Base-by-base conservation (phyloP, 2,888 invertebrate genomes). In the Baccha elongata region DNA sequence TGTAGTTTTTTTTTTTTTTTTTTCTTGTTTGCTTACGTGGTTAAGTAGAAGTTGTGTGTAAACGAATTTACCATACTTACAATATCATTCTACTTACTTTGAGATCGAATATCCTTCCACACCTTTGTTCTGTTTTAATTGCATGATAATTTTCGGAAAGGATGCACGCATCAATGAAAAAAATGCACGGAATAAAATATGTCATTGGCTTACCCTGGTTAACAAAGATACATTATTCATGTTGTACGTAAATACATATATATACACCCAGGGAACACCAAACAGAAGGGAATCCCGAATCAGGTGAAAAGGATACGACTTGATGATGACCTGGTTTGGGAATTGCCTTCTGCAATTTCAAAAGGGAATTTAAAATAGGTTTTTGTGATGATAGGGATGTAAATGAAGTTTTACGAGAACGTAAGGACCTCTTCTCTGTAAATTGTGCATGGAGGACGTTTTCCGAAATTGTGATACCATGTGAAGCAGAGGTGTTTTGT, bases 151-250 rank as follows among this genome's bases (percentile, higher is more conserved):
- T 83, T 76, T 21, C n/a, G 13, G 42, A 15, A 50, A 37, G 29
- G 60, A 50, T 68, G 68, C 44, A 83, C 72, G 68, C 83, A 76
- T 78, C 68, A 76, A 73, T 69, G 75, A 52, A 35, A 52, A 35
- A 48, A 76, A 62, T 53, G 26, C 55, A 72, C 52, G 29, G 64
- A 75, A 76, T 76, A 73, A 83, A 58, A 73, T 83, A 76, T 67
- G 72, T 73, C 72, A 46, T 67, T 42, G 76, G 67, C 29, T 48
- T 62, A 52, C 17, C 21, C 53, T 46, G 76, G 67, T 72, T 83
- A 83, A 83, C 72, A 50, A 68, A 62, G 68, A 72, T 83, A 50
- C 72, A 83, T 83, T 73, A 83, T 83, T 83, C 76, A 83, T 83
- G 68, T 23, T 40, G 15, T 35, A 53, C 19, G 1, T 35, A 10